Evolutionary conservation across 2,113 vertebrate genomes (phyloP).

Genomic region (Chloropsis hardwickii): DNA sequence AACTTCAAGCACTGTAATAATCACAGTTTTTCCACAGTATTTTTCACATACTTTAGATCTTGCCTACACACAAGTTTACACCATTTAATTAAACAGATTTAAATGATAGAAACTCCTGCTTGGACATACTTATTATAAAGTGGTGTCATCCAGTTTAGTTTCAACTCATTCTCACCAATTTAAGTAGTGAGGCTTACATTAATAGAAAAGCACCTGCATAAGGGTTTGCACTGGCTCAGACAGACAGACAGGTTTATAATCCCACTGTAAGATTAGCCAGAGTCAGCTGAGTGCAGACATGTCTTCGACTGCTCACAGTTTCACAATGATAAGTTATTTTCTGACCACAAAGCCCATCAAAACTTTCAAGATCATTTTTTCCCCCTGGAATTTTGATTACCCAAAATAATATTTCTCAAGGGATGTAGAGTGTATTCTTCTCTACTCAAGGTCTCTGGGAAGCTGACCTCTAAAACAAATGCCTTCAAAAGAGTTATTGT

Average conservation of each 20-base stretch:
- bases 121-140: not conserved
- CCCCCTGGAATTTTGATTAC: not conserved
- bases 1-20: not conserved
- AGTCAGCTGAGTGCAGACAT: not conserved
- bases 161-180: slow-evolving; percentile 5
- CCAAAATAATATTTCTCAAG: not conserved
- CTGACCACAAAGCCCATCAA: not conserved
- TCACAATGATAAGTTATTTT: not conserved
- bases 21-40: not conserved
- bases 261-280: not conserved
- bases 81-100: not conserved
- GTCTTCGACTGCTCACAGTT: not conserved
- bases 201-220: not conserved
- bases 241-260: slow-evolving; percentile 30
- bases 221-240: not conserved
- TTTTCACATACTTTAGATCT: not conserved
- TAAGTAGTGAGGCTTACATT: not conserved
- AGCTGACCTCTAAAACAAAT: not conserved
- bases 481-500: slow-evolving; percentile 16
- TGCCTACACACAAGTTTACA: not conserved
- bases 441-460: not conserved
- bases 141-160: not conserved
- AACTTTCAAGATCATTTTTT: not conserved
- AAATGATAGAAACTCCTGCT: not conserved
- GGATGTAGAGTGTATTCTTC: not conserved